Evolutionary conservation across 2,113 vertebrate genomes (phyloP).

Genomic region (Macrotis lagotis): DNA sequence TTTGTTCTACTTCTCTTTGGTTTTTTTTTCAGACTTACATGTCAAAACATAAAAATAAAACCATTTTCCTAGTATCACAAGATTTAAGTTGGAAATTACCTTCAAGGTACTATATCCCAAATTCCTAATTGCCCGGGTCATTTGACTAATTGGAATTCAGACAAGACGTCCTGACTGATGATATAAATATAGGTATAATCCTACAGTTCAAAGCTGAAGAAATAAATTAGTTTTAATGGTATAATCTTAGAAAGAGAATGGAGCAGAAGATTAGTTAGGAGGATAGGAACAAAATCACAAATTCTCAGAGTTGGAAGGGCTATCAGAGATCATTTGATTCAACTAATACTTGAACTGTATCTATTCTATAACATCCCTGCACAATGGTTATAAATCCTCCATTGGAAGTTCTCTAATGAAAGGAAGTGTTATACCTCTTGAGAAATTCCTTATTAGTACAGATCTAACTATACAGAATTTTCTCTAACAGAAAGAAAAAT

Average conservation of each 20-base stretch:
- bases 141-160: not conserved
- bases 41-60: not conserved
- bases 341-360: not conserved
- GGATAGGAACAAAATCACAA: not conserved
- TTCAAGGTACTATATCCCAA: not conserved
- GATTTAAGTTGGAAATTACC: not conserved
- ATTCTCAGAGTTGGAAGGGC: not conserved
- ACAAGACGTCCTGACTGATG: not conserved
- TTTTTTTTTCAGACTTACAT: not conserved
- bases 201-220: not conserved
- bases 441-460: not conserved
- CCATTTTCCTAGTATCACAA: not conserved
- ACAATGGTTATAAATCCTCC: not conserved
- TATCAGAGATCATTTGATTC: not conserved
- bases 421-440: not conserved
- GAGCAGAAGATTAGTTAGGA: not conserved
- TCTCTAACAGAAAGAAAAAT: not conserved
- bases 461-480: not conserved
- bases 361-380: not conserved
- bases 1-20: not conserved
- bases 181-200: not conserved
- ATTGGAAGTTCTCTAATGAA: not conserved
- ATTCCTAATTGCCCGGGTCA: not conserved
- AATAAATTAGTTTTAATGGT: not conserved
- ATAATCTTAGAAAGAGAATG: not conserved